Base-by-base conservation (phyloP, 2,888 invertebrate species). In the Diaphora mendica region DNA sequence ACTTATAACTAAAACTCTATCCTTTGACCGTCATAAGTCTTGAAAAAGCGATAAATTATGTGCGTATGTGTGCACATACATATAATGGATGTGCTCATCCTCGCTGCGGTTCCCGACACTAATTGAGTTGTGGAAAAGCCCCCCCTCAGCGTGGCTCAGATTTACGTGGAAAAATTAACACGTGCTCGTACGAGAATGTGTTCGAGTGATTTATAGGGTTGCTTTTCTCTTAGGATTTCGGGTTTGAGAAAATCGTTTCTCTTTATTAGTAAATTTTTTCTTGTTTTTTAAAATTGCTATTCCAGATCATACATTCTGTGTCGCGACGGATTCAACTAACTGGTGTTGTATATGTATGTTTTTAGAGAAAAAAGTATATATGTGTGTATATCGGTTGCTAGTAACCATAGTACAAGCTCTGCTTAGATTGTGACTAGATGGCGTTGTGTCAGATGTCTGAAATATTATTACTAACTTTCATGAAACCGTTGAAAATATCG, bases 101-200 rank as follows among this genome's bases (percentile, higher is more conserved):
- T 33, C 23, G 59, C 48, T 44, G 44, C 23, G 59, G 9, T 64
- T 42, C 30, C 39, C 13, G 64, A 64, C 64, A 35, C 44, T 70
- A 64, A 70, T 70, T 64, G 64, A 70, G 48, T 64, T 64, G 64
- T 42, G 64, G 64, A 1, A 48, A 35, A 33, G 44, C n/a, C 62
- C 62, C 59, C 42, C n/a, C 44, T 62, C 48, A 33, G 23, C 35
- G 23, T n/a, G 70, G 30, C 17, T 26, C 44, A 44, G 70, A 70
- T 70, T 70, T 70, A n/a, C 23, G 64, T 44, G 64, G 33, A 70
- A 64, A 35, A 64, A 70, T 48, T 44, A 64, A 64, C 64, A 64
- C 44, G 48, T 70, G 30, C 62, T 13, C 17, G 51, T 39, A 51
- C 68, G 33, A 68, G 23, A 51, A 51, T 62, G 30, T 30, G 62